phyloP scores from a whole-genome alignment of 2,888 invertebrate species.

The Epicampocera succincta region DNA sequence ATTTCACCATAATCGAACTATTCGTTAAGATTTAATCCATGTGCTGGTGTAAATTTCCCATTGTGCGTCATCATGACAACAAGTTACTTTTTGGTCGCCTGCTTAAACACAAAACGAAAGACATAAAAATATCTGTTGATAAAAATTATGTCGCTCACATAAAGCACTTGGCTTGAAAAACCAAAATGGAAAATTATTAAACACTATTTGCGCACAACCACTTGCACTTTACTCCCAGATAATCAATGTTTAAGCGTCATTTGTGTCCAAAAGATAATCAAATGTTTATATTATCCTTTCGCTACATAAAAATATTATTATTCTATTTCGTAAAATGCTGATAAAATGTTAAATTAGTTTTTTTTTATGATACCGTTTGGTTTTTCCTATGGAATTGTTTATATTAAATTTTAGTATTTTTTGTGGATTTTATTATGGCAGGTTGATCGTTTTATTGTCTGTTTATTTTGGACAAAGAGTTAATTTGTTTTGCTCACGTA shows the following conservation, averaged over 20 bases:
- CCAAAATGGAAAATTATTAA: too few species aligned
- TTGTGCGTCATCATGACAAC: constrained; percentile 24
- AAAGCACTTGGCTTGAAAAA: background rate
- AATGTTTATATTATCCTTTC: constrained; percentile 63
- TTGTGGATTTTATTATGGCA: constrained; percentile 16
- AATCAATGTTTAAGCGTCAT: constrained; percentile 16
- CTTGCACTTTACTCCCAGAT: constrained; percentile 1
- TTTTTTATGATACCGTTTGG: background rate
- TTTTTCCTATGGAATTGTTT: constrained; percentile 12
- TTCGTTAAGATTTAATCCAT: too few species aligned
- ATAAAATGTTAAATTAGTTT: constrained; percentile 6
- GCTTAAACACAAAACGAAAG: background rate
- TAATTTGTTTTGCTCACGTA: too few species aligned
- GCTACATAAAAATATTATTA: background rate
- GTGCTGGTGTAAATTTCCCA: constrained; percentile 3
- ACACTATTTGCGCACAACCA: too few species aligned
- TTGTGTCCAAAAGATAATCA: constrained; percentile 58
- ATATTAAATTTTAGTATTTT: too few species aligned
- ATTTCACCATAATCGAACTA: too few species aligned
- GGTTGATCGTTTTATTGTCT: constrained; percentile 25
- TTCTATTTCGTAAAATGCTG: background rate
- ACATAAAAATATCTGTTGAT: background rate
- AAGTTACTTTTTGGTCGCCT: constrained; percentile 10
- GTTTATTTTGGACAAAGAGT: constrained; percentile 25
- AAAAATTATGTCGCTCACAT: background rate